Evolutionary conservation across 2,888 invertebrate genomes (phyloP), one percentile per base, ranked within the genome.

Genomic region (Proisotoma minuta): DNA sequence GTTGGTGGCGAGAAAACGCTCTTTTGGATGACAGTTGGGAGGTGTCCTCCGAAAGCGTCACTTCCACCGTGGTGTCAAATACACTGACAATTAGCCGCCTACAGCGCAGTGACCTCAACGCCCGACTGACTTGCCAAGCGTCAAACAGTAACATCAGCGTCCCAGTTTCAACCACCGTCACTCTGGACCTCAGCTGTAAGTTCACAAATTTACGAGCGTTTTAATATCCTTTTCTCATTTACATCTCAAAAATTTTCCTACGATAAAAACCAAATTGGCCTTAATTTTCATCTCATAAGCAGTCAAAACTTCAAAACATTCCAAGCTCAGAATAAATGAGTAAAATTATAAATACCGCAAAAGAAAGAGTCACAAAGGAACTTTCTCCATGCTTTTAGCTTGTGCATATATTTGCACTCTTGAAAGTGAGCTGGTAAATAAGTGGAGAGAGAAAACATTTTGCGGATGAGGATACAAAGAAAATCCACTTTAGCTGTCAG

Each of bases 1-100:
- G 85, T 62, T 89, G 88, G 88, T 88, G 87, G 83, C 85, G 87
- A 63, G 88, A 87, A 69, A 84, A 85, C 69, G 84, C 85, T 2
- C 80, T 88, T 43, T 81, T 88, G 60, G 85, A 86, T 76, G 87
- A 88, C 74, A 84, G 83, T 34, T 86, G 83, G 74, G 87, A 87
- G 74, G 82, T 83, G 23, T 80, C 84, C 65, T 84, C 84, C 24
- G 85, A 85, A 50, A 66, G 66, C 29, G 53, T 67, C 47, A 71
- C 66, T 20, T 62, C 72, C 66, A 84, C 85, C 2, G 81, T 83
- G 58, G 86, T 88, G 57, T 81, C 84, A 39, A 88, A 88, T 77
- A 84, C 87, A 73, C 82, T 88, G 73, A 81, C 84, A 60, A 81
- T 87, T 74, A 84, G 86, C 54, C 84, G 84, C 70, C 79, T 89